Evolutionary conservation across 2,113 vertebrate genomes (phyloP), one percentile per base, ranked within the genome.

Genomic region (Puffinus mauretanicus): DNA sequence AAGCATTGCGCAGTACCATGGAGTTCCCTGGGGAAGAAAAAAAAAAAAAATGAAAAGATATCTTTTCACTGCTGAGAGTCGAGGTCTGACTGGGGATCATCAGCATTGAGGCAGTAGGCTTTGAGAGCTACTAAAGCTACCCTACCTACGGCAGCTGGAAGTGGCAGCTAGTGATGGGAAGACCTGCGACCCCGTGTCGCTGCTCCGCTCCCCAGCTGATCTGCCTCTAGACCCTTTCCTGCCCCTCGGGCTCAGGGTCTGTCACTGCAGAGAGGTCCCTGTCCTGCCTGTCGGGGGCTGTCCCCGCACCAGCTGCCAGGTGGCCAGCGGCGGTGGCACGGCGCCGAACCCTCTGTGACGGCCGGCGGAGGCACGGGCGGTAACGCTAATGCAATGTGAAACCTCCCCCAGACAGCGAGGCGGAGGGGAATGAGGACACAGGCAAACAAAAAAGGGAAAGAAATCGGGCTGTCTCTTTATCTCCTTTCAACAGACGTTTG

Each of bases 371-470:
- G 65, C 92, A 58, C 1, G 3, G 88, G 44, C 10, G 2, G 91
- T 60, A 81, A 95, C 16, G 2, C 44, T 96, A 91, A 97, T 86
- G 88, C 77, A 82, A 96, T 62, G 73, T 94, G 97, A 97, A 97
- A 94, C 91, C 88, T 95, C 89, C 83, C 66, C 49, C 78, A 82
- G 92, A 92, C 66, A 36, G 64, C 40, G 8, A 34, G 76, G 88
- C 22, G 1, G 65, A 82, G 93, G 87, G 82, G 90, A 95, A 96
- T 72, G 94, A 94, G 94, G 94, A 95, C 95, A 85, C 49, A 11
- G 80, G 84, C 84, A 75, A 95, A 81, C 27, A 58, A 65, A 76
- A 75, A 49, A 38, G 2, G 49, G 47, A 93, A 64, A 96, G 58
- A 95, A 90, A 82, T 82, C 8, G 5, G 47, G 38, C 81, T 78